phyloP scores from a whole-genome alignment of 2,113 vertebrate species.

The Thamnaconus septentrionalis region DNA sequence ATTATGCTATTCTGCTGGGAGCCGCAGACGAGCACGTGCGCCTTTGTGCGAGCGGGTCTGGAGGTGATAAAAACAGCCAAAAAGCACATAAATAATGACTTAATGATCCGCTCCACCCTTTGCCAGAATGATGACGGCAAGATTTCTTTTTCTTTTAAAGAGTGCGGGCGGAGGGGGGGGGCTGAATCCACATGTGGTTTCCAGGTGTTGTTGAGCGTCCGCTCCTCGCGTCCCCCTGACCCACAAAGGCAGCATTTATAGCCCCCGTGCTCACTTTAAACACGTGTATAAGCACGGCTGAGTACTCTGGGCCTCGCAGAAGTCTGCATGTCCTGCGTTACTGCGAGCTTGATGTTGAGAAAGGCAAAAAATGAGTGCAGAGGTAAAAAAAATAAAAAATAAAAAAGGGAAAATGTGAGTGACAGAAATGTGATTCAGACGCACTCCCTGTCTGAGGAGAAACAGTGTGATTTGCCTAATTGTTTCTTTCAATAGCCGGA shows the following conservation, averaged over 20 bases:
- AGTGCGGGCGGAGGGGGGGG: slow-evolving; percentile 10
- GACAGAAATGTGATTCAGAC: slow-evolving; percentile 40
- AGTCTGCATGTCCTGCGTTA: neutral
- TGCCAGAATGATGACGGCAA: slow-evolving; percentile 66
- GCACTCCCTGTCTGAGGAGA: slow-evolving; percentile 36
- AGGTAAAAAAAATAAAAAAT: slow-evolving; percentile 12
- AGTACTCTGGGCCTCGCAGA: neutral
- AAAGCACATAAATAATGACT: slow-evolving; percentile 75
- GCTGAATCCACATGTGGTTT: slow-evolving; percentile 70
- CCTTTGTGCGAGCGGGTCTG: slow-evolving; percentile 42
- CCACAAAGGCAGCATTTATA: neutral
- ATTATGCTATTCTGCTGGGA: slow-evolving; percentile 64
- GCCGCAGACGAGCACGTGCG: slow-evolving; percentile 56
- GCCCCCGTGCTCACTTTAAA: too few relatives aligned
- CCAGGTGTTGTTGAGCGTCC: slow-evolving; percentile 63
- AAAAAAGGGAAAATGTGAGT: slow-evolving; percentile 10
- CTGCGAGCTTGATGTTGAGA: neutral
- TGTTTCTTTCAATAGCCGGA: slow-evolving; percentile 46
- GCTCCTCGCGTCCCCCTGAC: slow-evolving; percentile 19
- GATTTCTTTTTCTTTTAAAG: slow-evolving; percentile 46
- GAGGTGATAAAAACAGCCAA: slow-evolving; percentile 69
- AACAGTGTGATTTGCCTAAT: slow-evolving; percentile 39
- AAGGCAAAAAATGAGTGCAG: neutral
- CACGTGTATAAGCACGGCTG: too few relatives aligned
- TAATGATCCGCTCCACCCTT: slow-evolving; percentile 72